phyloP scores from a whole-genome alignment of 2,797 vertebrate genomes.

The Lophotriccus pileatus region DNA sequence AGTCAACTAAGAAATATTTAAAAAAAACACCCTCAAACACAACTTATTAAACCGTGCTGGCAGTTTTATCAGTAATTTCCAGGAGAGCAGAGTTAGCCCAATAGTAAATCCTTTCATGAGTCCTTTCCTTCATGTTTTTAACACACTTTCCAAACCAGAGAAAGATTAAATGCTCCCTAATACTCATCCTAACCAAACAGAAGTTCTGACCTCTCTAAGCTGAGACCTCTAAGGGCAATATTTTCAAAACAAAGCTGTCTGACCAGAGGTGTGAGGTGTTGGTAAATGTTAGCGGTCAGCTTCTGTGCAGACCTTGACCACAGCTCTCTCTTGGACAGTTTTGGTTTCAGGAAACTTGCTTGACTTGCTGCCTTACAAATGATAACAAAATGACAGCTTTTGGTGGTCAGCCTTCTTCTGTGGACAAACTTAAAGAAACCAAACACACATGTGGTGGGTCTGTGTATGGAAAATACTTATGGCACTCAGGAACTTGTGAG shows the following conservation, averaged over 20 bases:
- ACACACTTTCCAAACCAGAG: conserved; percentile 16
- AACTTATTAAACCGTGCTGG: background rate
- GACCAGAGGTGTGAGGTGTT: conserved; percentile 19
- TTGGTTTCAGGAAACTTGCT: background rate
- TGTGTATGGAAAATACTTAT: background rate
- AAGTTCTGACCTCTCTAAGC: conserved; percentile 26
- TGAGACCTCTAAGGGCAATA: conserved; percentile 32
- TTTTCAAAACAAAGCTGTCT: conserved; percentile 52
- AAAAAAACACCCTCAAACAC: background rate
- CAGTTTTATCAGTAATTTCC: conserved; percentile 24
- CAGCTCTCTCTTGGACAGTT: background rate
- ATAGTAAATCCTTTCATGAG: conserved; percentile 18
- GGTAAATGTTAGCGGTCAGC: conserved; percentile 7
- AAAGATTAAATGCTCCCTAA: conserved; percentile 15
- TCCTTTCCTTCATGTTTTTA: conserved; percentile 25
- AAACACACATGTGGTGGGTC: background rate
- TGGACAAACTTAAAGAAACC: background rate
- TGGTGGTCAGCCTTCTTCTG: background rate
- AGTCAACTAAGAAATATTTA: background rate
- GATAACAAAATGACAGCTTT: background rate
- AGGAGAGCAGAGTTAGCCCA: background rate
- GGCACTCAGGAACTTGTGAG: background rate
- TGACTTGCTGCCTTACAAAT: background rate
- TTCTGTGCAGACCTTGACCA: background rate
- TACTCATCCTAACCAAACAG: conserved; percentile 44